Conservation (phyloP, 2,797 vertebrate genomes). For the Mormyrus hasselquistii region DNA sequence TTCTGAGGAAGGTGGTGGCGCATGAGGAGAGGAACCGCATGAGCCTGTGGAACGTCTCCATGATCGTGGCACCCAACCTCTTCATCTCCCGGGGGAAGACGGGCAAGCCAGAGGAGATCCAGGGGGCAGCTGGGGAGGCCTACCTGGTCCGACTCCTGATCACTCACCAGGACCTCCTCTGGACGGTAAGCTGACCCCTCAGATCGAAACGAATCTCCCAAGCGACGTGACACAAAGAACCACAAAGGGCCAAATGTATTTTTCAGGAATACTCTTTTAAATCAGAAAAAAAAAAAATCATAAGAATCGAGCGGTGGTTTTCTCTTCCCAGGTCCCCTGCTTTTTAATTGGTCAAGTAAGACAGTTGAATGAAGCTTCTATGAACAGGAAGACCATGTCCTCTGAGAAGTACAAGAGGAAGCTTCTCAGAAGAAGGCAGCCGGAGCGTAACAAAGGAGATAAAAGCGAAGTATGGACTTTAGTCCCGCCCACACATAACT, state of each 20-base stretch:
- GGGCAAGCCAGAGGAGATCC: slow-evolving; percentile 72
- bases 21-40: slow-evolving; percentile 88
- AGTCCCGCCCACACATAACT: neutral
- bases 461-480: slow-evolving; percentile 62
- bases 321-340: slow-evolving; percentile 71
- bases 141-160: slow-evolving; percentile 80
- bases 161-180: slow-evolving; percentile 82
- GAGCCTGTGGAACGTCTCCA: slow-evolving; percentile 92
- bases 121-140: slow-evolving; percentile 72
- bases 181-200: slow-evolving; percentile 68
- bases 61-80: slow-evolving; percentile 90
- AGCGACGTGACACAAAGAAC: neutral
- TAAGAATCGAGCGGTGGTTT: neutral
- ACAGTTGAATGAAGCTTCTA: slow-evolving; percentile 78
- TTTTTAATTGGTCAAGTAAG: slow-evolving; percentile 86
- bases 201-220: neutral
- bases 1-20: slow-evolving; percentile 81
- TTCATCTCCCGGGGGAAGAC: slow-evolving; percentile 72
- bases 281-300: neutral
- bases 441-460: slow-evolving; percentile 68
- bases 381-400: slow-evolving; percentile 66
- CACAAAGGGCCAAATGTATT: neutral
- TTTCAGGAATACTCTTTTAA: neutral
- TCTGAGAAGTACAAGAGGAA: slow-evolving; percentile 68
- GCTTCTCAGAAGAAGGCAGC: slow-evolving; percentile 70